A percentile compares a stretch with the other conserved stretches of the same genome.
phyloP scores from a whole-genome alignment of 2,113 vertebrate genomes.

The Tringa solitaria region DNA sequence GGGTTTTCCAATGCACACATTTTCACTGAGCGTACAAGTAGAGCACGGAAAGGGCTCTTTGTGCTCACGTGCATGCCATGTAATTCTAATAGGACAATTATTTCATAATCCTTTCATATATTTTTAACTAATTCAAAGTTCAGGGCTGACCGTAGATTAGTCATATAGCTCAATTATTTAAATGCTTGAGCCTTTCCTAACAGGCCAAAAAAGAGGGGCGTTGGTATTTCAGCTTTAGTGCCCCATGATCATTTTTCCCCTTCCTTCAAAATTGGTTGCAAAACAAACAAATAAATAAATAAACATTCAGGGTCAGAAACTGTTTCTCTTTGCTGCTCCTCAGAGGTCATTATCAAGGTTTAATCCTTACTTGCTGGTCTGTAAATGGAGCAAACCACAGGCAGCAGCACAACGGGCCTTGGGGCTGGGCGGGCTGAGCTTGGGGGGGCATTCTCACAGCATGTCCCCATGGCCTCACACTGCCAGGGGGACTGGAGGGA shows the following conservation, averaged over 20 bases:
- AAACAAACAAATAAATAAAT: neutral
- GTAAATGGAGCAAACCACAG: neutral
- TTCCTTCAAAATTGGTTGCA: neutral
- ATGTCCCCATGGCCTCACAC: fast-evolving
- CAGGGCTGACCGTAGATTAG: neutral
- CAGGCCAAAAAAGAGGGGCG: neutral
- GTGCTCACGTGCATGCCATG: neutral
- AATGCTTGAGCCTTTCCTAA: neutral
- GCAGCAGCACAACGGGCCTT: neutral
- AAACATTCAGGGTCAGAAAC: neutral
- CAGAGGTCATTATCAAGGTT: neutral
- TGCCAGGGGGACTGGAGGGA: neutral
- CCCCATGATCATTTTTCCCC: neutral
- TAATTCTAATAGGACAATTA: neutral
- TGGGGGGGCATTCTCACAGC: fast-evolving
- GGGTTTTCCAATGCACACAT: fast-evolving
- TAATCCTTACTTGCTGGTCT: neutral
- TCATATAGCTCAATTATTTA: neutral
- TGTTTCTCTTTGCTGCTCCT: neutral
- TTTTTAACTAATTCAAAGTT: neutral
- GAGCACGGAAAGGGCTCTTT: neutral
- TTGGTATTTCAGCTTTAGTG: neutral
- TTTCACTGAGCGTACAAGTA: neutral
- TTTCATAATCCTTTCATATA: constrained; percentile 7
- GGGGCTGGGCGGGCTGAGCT: fast-evolving